A percentile compares a stretch with the other conserved stretches of the same genome.
phyloP scores from a whole-genome alignment of 1,140 invertebrate species.

The Tetranychus cinnabarinus region DNA sequence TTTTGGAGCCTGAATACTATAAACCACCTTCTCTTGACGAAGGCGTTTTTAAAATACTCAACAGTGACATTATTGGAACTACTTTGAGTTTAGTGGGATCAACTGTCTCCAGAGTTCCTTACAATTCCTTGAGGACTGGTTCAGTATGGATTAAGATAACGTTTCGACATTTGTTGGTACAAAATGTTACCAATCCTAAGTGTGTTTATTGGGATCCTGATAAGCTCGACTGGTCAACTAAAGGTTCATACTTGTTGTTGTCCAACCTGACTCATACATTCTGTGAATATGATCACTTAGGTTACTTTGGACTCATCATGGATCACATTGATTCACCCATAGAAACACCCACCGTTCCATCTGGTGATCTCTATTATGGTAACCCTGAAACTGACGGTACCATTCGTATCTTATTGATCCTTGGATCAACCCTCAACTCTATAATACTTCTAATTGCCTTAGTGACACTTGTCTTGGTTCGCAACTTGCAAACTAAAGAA shows the following conservation, averaged over 20 bases:
- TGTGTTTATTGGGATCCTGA: slow-evolving; percentile 87
- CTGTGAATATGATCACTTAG: slow-evolving; percentile 84
- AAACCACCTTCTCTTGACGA: not conserved
- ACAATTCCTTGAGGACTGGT: not conserved
- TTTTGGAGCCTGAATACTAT: not conserved
- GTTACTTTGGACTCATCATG: slow-evolving; percentile 89
- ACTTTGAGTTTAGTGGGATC: not conserved
- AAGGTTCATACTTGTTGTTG: slow-evolving; percentile 56
- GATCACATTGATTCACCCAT: not conserved
- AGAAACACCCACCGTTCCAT: not conserved
- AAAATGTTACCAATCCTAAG: slow-evolving; percentile 69
- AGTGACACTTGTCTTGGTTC: not conserved
- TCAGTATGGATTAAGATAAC: slow-evolving; percentile 20
- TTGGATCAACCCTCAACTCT: not conserved
- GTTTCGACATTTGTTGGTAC: slow-evolving; percentile 49
- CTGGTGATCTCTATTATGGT: not conserved
- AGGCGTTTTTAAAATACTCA: not conserved
- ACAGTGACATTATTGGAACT: not conserved
- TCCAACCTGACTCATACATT: slow-evolving; percentile 67
- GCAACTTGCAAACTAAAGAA: not conserved
- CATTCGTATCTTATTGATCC: not conserved
- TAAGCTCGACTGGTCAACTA: slow-evolving; percentile 66
- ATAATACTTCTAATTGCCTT: not conserved
- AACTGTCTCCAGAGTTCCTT: not conserved
- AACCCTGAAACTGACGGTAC: not conserved